Evolutionary conservation across 2,797 vertebrate species (phyloP), one percentile per base, ranked within the genome.

Genomic region (Myotis myotis): DNA sequence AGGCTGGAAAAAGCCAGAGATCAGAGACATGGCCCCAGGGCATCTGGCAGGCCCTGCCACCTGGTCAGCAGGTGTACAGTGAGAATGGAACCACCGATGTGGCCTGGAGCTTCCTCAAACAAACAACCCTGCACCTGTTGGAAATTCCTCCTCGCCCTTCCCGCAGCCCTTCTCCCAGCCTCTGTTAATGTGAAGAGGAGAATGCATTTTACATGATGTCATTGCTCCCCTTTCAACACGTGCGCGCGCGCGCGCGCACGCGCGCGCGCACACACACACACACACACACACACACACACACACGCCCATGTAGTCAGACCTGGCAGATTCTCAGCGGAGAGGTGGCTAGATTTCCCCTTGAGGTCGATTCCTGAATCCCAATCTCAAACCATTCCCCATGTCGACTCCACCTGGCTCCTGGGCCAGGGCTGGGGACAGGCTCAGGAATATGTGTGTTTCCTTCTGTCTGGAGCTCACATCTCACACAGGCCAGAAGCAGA

Each of bases 121-220:
- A 36, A 41, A 83, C 19, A 95, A 23, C 64, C 88, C 87, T 78
- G n/a, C 87, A 75, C 16, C 93, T 13, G 76, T 4, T 95, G 87
- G 88, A 91, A 96, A 97, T 25, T 28, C 13, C 38, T 71, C 38
- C 88, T 12, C 1, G 8, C 6, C 44, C 20, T 57, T 25, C 53
- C 83, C 64, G 47, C 49, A 38, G 28, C 79, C 95, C 86, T 97
- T 9, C 15, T 91, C 89, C 94, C 22, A 89, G 74, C 17, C 28
- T 92, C 86, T 96, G 62, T 47, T 86, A 72, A 72, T 38, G 33
- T 75, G 28, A 81, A 55, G 22, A 95, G 22, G 51, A 57, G 20
- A 55, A 25, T 22, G 16, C 23, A 76, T 78, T 71, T 83, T 23
- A 71, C n/a, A 95, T 84, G 3, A 47, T 8, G 53, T 74, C 44